phyloP scores from a whole-genome alignment of 1,140 invertebrate species.

The Ridgeia piscesae region DNA sequence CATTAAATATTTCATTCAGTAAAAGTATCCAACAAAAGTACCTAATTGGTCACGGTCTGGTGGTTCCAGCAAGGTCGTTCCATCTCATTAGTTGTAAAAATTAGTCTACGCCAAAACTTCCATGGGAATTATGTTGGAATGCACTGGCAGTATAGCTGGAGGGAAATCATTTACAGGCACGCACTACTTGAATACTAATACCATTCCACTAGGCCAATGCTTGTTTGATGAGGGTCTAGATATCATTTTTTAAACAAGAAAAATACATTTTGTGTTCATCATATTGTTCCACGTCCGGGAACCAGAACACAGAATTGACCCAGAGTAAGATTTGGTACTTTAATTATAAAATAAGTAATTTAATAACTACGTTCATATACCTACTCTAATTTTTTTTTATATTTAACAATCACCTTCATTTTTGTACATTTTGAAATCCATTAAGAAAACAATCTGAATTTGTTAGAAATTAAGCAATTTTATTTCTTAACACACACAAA shows the following conservation, averaged over 20 bases:
- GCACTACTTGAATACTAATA: no score
- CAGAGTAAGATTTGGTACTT: not conserved
- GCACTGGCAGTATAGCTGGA: not conserved
- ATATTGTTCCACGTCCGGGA: no score
- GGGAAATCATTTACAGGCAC: not conserved
- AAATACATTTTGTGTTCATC: no score
- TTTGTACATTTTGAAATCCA: not conserved
- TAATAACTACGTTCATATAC: not conserved
- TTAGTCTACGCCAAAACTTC: not conserved
- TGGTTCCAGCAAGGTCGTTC: not conserved
- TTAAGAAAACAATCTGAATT: not conserved
- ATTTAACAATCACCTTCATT: constrained; percentile 12
- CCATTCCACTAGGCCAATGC: not conserved
- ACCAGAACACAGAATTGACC: no score
- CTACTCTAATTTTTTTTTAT: not conserved
- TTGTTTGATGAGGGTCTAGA: not conserved
- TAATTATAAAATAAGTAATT: not conserved
- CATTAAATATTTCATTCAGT: not conserved
- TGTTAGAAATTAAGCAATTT: not conserved
- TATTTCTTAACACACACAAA: not conserved
- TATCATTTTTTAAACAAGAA: not conserved
- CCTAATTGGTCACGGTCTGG: not conserved
- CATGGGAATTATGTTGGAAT: not conserved
- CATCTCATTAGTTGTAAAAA: not conserved
- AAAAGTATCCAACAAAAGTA: not conserved